Conservation (phyloP, 2,113 vertebrate genomes). For the Corythoichthys haematopterus region DNA sequence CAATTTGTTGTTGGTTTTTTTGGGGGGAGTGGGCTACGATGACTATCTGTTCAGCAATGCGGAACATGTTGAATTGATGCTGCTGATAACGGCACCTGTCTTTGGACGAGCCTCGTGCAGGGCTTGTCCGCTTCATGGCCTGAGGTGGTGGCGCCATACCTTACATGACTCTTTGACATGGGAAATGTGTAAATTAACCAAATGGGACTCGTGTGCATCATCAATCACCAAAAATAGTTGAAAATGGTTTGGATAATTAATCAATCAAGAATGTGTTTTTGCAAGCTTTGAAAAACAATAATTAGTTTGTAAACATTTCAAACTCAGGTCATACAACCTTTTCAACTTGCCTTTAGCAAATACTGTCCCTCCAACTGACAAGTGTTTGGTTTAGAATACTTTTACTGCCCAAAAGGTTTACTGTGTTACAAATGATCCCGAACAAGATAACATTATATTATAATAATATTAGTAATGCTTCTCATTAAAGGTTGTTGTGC, state of each 20-base stretch:
- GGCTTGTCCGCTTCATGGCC: conserved; percentile 27
- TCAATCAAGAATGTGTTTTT: background rate
- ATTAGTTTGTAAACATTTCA: background rate
- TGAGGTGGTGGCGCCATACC: conserved; percentile 22
- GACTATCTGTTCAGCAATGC: conserved; percentile 39
- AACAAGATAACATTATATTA: too few species aligned
- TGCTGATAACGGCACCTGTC: conserved; percentile 41
- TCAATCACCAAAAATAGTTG: background rate
- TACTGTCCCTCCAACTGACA: background rate
- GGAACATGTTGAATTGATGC: conserved; percentile 53
- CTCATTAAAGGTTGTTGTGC: too few species aligned
- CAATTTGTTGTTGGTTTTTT: background rate
- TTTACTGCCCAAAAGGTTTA: too few species aligned
- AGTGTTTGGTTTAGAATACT: too few species aligned
- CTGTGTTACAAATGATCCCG: too few species aligned
- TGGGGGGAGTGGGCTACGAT: conserved; percentile 11
- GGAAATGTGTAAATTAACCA: conserved; percentile 26
- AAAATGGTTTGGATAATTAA: background rate
- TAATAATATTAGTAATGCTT: too few species aligned
- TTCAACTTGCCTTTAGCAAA: background rate
- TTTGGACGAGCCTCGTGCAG: conserved; percentile 22
- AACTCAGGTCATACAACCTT: background rate
- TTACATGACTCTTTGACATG: conserved; percentile 30
- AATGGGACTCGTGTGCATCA: conserved; percentile 21
- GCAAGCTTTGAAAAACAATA: background rate